phyloP scores from a whole-genome alignment of 1,140 invertebrate genomes.

The Globodera ellingtonae region DNA sequence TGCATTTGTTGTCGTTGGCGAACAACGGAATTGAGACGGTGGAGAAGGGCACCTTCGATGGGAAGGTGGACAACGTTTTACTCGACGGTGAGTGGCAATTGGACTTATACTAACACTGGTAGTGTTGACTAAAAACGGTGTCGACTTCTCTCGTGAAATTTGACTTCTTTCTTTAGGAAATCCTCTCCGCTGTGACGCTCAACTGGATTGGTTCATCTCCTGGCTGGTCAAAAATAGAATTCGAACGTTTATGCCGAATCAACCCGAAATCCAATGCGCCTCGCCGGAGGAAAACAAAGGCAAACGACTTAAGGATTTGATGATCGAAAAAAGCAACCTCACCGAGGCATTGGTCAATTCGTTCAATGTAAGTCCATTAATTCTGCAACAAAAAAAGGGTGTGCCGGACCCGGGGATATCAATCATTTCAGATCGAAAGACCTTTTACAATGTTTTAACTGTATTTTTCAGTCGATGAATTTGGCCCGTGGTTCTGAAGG shows the following conservation, averaged over 20 bases:
- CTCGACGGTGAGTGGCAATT: slow-evolving; percentile 52
- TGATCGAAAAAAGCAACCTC: slow-evolving; percentile 64
- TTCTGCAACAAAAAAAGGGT: background rate
- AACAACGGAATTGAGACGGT: slow-evolving; percentile 45
- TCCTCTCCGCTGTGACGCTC: slow-evolving; percentile 54
- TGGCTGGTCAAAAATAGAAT: slow-evolving; percentile 60
- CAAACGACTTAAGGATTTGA: slow-evolving; percentile 56
- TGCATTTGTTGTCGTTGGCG: slow-evolving; percentile 60
- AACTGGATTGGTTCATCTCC: slow-evolving; percentile 60
- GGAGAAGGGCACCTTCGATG: slow-evolving; percentile 54
- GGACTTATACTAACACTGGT: too few relatives aligned
- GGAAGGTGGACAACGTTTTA: slow-evolving; percentile 54
- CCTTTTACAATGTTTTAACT: background rate
- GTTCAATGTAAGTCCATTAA: slow-evolving; percentile 27
- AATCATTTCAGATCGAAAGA: background rate
- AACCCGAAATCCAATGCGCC: slow-evolving; percentile 56
- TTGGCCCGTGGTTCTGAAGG: slow-evolving; percentile 12
- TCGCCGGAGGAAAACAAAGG: slow-evolving; percentile 45
- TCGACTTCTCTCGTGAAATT: background rate
- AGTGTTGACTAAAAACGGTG: slow-evolving; percentile 25
- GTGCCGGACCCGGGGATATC: slow-evolving; percentile 4
- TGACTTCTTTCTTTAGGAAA: slow-evolving; percentile 51
- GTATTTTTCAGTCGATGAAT: slow-evolving; percentile 25
- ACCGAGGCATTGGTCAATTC: slow-evolving; percentile 47
- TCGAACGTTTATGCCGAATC: slow-evolving; percentile 58